Evolutionary conservation across 2,113 vertebrate genomes (phyloP), one percentile per base, ranked within the genome.

Genomic region (Jacana jacana): DNA sequence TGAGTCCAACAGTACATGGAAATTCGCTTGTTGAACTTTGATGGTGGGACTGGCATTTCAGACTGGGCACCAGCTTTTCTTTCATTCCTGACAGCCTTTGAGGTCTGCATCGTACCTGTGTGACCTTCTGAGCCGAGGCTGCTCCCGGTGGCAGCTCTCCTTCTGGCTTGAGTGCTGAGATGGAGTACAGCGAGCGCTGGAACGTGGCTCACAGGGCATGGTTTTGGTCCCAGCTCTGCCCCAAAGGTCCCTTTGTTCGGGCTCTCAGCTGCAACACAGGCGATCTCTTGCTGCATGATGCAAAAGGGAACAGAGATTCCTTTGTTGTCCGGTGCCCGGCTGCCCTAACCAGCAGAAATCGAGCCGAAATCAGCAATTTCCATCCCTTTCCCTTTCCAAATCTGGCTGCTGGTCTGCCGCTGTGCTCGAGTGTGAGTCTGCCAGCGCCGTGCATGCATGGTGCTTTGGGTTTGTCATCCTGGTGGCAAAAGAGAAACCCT

Each of bases 211-310:
- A 11, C 70, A 17, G 76, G 70, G 73, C 61, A 73, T 76, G 77
- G 71, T 91, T 85, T 94, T 0, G 5, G 84, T 80, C 91, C 91
- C 88, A 61, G 91, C 95, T 88, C 69, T 79, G 83, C 78, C 94
- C 95, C 90, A 96, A 89, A 96, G 95, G 71, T 94, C 94, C 48
- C 49, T 86, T 97, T 97, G 96, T 97, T 94, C 77, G 35, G 65
- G 33, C 40, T 5, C 81, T 93, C 66, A 83, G 84, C 75, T 81
- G 93, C 88, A 72, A 88, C 2, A 9, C 28, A 1, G 90, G 92
- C 37, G 5, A 55, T 85, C 86, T 64, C 85, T 80, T 64, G 61
- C 83, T 48, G 7, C 93, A 76, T 88, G 87, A 89, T 95, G 75
- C 10, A 2, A 31, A 75, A 70, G 54, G 52, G 73, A 97, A 97